Conservation (phyloP, 2,797 vertebrate genomes). For the Channa striata region DNA sequence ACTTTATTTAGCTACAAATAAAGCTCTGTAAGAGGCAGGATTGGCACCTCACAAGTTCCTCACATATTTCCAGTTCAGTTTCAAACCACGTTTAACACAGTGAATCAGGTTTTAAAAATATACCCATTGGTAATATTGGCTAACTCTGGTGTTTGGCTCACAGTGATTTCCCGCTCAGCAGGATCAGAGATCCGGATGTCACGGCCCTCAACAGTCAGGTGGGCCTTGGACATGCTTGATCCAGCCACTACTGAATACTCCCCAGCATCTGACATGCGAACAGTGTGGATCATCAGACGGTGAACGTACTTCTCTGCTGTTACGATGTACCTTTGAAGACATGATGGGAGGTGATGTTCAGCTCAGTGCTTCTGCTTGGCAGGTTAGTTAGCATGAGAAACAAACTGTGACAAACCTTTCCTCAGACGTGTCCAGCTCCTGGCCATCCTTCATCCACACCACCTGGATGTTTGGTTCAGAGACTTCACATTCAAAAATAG, state of each 20-base stretch:
- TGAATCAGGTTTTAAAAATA: not conserved
- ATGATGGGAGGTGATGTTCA: not conserved
- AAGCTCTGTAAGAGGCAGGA: too few species aligned
- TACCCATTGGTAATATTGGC: too few species aligned
- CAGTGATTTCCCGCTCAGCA: slow-evolving; percentile 77
- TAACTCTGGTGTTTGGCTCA: slow-evolving; percentile 41
- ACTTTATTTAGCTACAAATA: too few species aligned
- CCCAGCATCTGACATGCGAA: slow-evolving; percentile 93
- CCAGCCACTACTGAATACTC: slow-evolving; percentile 96
- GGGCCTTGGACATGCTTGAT: slow-evolving; percentile 92
- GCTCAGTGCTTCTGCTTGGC: not conserved
- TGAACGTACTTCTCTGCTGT: slow-evolving; percentile 93
- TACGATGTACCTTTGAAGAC: slow-evolving; percentile 84
- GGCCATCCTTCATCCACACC: slow-evolving; percentile 98
- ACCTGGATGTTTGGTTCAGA: slow-evolving; percentile 95
- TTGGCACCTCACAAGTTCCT: too few species aligned
- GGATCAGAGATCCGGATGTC: slow-evolving; percentile 88
- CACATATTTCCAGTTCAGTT: too few species aligned
- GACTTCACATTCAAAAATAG: slow-evolving; percentile 96
- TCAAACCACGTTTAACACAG: not conserved
- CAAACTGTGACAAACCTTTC: slow-evolving; percentile 84
- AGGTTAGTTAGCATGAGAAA: too few species aligned
- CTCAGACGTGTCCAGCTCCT: slow-evolving; percentile 90
- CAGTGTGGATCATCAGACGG: slow-evolving; percentile 92
- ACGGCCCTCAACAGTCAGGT: slow-evolving; percentile 92